Evolutionary conservation across 2,888 invertebrate genomes (phyloP).

Genomic region (Morpho deidamia): DNA sequence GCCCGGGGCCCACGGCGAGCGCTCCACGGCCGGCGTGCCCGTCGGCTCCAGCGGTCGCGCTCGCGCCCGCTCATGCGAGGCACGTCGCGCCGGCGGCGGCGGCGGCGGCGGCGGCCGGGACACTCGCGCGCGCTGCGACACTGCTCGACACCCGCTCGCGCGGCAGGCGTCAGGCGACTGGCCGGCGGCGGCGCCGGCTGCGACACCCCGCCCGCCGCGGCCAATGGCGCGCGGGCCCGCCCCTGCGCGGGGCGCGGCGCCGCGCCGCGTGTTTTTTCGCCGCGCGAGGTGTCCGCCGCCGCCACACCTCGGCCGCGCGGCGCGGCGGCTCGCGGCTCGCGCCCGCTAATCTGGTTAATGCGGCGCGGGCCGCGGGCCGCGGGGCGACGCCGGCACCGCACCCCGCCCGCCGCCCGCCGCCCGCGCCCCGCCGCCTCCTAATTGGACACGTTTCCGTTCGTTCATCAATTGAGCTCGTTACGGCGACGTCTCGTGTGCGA

Average conservation of each 20-base stretch:
- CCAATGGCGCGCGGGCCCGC: slow-evolving; percentile 64
- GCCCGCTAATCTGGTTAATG: slow-evolving; percentile 72
- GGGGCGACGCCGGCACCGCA: slow-evolving; percentile 52
- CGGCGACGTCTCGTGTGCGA: slow-evolving; percentile 61
- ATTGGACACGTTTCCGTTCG: slow-evolving; percentile 77
- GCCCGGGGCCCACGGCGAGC: slow-evolving; percentile 72
- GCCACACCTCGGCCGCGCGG: slow-evolving; percentile 66
- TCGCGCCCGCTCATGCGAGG: slow-evolving; percentile 78
- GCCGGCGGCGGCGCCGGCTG: slow-evolving; percentile 74
- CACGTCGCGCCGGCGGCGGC: slow-evolving; percentile 60
- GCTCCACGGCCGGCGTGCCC: slow-evolving; percentile 74
- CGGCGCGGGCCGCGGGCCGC: slow-evolving; percentile 40
- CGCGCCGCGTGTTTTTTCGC: slow-evolving; percentile 66
- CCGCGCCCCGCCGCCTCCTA: slow-evolving; percentile 64
- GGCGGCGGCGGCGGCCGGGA: slow-evolving; percentile 69
- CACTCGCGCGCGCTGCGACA: slow-evolving; percentile 54
- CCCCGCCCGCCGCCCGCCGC: slow-evolving; percentile 40
- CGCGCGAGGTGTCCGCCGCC: slow-evolving; percentile 43
- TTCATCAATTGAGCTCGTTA: slow-evolving; percentile 77
- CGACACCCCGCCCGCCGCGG: slow-evolving; percentile 75
- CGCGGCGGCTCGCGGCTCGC: slow-evolving; percentile 48
- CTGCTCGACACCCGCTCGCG: slow-evolving; percentile 68
- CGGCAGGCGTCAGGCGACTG: slow-evolving; percentile 74
- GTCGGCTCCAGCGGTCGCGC: slow-evolving; percentile 80
- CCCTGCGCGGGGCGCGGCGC: slow-evolving; percentile 64